Base-by-base conservation (phyloP, 2,888 invertebrate species). In the Stramonita haemastoma region DNA sequence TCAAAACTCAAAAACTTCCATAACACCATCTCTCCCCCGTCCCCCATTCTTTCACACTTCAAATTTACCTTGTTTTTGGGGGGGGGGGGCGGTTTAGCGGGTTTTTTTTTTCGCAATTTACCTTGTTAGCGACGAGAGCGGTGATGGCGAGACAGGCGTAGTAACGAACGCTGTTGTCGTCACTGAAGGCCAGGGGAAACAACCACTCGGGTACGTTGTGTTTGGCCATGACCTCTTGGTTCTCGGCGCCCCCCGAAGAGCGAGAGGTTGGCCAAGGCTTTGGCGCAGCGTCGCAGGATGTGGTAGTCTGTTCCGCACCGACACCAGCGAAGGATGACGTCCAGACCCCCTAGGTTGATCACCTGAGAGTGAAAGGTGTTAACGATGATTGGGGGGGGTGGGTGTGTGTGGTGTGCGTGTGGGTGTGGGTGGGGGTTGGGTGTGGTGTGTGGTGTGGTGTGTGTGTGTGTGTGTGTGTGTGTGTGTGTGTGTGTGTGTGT, bases 81-180 rank as follows among this genome's bases (percentile, higher is more conserved):
- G n/a, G n/a, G n/a, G n/a, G n/a, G n/a, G n/a, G n/a, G n/a, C n/a
- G n/a, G n/a, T n/a, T n/a, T n/a, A n/a, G n/a, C n/a, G n/a, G n/a
- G n/a, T n/a, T n/a, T n/a, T n/a, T n/a, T n/a, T n/a, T n/a, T n/a
- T n/a, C n/a, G n/a, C n/a, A 66, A n/a, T n/a, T n/a, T n/a, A 86
- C 86, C 81, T 99, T 98, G 96, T 99, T 99, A 19, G 99, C 99
- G 46, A 99, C 99, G 91, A 99, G 97, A 57, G 98, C 98, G 11
- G 99, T 98, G 92, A 99, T 99, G 60, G 99, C 99, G 94, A 99
- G n/a, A 95, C 99, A 99, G 22, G 99, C 99, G 96, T n/a, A 99
- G 96, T 99, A 99, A 1, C 91, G 88, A 17, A 96, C 95, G 90
- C 95, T 98, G 95, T 99, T 99, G 95, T 99, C 99, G 93, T 97